These are phyloP conservation scores for Stenichneumon culpator DNA, from an alignment of 2,888 invertebrate species.

Conservation along the genomic window DNA sequence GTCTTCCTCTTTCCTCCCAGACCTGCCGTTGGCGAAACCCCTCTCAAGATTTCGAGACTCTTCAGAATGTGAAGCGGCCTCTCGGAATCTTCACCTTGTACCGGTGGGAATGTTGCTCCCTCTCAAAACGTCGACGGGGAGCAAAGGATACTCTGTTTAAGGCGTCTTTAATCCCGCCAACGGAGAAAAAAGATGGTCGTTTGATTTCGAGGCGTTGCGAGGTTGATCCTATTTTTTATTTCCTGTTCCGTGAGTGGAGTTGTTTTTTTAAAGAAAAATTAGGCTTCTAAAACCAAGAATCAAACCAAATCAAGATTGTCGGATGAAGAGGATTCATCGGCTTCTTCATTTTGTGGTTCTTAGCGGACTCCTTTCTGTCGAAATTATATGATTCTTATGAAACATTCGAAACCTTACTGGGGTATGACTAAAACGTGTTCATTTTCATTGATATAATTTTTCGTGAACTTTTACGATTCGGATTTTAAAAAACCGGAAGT, in stretches of 20 bases:
- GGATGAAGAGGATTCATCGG: too few relatives aligned
- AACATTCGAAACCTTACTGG: too few relatives aligned
- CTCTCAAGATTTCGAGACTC: constrained; percentile 64
- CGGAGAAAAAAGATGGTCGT: constrained; percentile 34
- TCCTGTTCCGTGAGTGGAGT: neutral
- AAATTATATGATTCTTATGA: too few relatives aligned
- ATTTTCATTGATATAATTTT: too few relatives aligned
- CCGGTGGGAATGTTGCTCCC: constrained; percentile 24
- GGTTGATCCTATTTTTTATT: neutral
- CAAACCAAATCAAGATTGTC: too few relatives aligned
- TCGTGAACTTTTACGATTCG: neutral
- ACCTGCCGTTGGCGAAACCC: constrained; percentile 30
- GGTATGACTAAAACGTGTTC: too few relatives aligned
- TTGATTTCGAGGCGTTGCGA: constrained; percentile 16
- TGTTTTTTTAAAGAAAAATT: neutral
- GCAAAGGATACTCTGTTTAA: constrained; percentile 52
- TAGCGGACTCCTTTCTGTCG: too few relatives aligned
- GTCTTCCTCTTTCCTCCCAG: neutral
- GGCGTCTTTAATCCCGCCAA: constrained; percentile 13
- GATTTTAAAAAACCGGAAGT: neutral
- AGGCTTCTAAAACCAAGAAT: too few relatives aligned
- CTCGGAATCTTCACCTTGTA: constrained; percentile 57
- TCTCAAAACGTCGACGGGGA: constrained; percentile 48
- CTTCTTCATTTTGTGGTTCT: too few relatives aligned
- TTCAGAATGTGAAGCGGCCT: constrained; percentile 50